Conservation (phyloP, 2,888 invertebrate species). For the Melieria picta region DNA sequence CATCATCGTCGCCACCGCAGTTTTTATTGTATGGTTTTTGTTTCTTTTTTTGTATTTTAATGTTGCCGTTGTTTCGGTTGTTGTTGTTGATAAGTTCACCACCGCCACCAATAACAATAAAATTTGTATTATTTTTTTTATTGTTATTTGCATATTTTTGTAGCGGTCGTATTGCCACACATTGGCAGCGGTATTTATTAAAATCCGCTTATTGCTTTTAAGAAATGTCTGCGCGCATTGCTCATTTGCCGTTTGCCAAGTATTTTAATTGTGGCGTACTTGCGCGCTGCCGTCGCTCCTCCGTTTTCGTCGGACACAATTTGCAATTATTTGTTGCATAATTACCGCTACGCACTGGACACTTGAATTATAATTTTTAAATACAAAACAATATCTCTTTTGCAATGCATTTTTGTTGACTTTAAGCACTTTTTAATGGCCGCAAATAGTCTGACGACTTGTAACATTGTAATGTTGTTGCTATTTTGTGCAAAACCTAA, state of each 20-base stretch:
- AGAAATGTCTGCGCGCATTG: not conserved
- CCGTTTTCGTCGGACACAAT: not conserved
- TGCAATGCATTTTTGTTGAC: not conserved
- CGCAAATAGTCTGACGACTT: not conserved
- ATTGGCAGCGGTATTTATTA: constrained; percentile 40
- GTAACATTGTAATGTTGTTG: too few relatives aligned
- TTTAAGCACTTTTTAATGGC: not conserved
- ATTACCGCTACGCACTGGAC: not conserved
- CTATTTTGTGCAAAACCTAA: too few relatives aligned
- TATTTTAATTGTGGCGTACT: not conserved
- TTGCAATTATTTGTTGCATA: constrained; percentile 12
- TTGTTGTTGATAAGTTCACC: too few relatives aligned
- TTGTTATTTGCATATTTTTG: constrained; percentile 3
- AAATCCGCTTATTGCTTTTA: constrained; percentile 38
- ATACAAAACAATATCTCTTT: not conserved
- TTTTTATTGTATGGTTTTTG: constrained; percentile 20
- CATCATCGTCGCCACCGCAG: constrained; percentile 22
- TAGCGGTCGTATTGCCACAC: not conserved
- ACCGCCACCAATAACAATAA: too few relatives aligned
- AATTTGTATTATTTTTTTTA: not conserved
- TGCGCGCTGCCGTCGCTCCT: not conserved
- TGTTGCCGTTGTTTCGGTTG: too few relatives aligned
- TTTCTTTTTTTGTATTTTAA: too few relatives aligned
- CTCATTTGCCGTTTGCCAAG: not conserved
- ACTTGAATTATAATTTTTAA: too few relatives aligned